A percentile compares a stretch with the other conserved stretches of the same genome.
phyloP scores from a whole-genome alignment of 1,140 invertebrate genomes.

The Halictus rubicundus region DNA sequence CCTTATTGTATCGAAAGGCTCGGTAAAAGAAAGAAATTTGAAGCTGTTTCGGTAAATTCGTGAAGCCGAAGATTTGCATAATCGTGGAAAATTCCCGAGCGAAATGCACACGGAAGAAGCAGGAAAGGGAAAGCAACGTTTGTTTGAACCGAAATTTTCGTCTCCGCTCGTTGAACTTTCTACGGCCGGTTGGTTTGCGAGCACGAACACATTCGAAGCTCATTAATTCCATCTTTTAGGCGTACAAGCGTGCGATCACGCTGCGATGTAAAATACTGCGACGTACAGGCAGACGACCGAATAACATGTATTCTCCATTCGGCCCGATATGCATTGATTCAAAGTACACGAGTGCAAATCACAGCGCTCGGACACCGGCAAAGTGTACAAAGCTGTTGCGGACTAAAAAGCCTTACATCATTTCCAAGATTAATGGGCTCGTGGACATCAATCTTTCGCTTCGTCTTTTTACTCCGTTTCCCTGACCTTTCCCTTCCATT shows the following conservation, averaged over 20 bases:
- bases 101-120: background rate
- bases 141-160: background rate
- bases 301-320: slow-evolving; percentile 61
- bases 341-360: slow-evolving; percentile 44
- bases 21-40: too few relatives aligned
- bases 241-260: background rate
- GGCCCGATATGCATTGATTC: slow-evolving; percentile 42
- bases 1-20: too few relatives aligned
- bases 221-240: slow-evolving; percentile 9
- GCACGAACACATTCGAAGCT: background rate
- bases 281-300: background rate
- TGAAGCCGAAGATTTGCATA: background rate
- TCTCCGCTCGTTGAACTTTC: background rate
- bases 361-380: slow-evolving; percentile 11
- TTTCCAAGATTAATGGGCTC: slow-evolving; percentile 32
- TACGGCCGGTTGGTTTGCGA: background rate
- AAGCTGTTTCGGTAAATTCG: too few relatives aligned
- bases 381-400: slow-evolving; percentile 14
- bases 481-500: background rate
- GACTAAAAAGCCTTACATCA: slow-evolving; percentile 27
- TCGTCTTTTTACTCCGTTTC: background rate
- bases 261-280: background rate
- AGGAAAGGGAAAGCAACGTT: background rate
- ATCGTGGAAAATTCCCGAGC: background rate
- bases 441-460: slow-evolving; percentile 26